These are phyloP conservation scores for Sebastes miniatus DNA, from an alignment of 2,797 vertebrate genomes.

Conservation along the genomic window DNA sequence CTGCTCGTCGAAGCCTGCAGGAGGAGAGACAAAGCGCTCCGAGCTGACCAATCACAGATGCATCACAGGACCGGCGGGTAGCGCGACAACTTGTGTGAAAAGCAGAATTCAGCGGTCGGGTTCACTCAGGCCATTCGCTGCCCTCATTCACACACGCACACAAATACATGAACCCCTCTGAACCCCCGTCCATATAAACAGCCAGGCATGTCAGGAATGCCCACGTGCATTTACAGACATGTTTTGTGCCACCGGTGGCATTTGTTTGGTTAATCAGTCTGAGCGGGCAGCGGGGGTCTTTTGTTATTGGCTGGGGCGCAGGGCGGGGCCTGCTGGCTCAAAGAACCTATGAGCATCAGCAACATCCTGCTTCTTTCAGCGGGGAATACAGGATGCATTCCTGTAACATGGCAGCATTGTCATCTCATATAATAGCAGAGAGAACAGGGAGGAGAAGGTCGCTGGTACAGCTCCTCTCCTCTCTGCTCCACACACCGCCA, in stretches of 20 bases:
- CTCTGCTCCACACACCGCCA: neutral
- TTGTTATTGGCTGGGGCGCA: slow-evolving; percentile 67
- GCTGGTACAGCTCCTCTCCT: slow-evolving; percentile 12
- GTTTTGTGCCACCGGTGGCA: slow-evolving; percentile 71
- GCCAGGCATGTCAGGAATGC: slow-evolving; percentile 75
- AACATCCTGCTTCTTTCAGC: slow-evolving; percentile 73
- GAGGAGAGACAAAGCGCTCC: neutral
- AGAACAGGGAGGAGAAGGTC: slow-evolving; percentile 27
- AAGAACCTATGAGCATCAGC: slow-evolving; percentile 79
- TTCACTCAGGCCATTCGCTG: slow-evolving; percentile 50
- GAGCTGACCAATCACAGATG: neutral
- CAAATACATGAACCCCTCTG: slow-evolving; percentile 63
- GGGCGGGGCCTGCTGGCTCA: slow-evolving; percentile 64
- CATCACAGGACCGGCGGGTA: neutral
- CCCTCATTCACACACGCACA: slow-evolving; percentile 50
- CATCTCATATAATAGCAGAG: slow-evolving; percentile 46
- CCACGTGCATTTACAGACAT: slow-evolving; percentile 70
- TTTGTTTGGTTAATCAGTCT: slow-evolving; percentile 75
- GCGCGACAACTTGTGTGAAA: slow-evolving; percentile 11
- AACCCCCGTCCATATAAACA: slow-evolving; percentile 67
- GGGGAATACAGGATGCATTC: slow-evolving; percentile 57
- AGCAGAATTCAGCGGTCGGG: slow-evolving; percentile 33
- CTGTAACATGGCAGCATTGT: slow-evolving; percentile 63
- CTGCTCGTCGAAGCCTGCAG: neutral
- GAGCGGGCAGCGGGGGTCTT: slow-evolving; percentile 56